phyloP scores from a whole-genome alignment of 2,888 invertebrate species.

The Hirtodrosophila histrioides region DNA sequence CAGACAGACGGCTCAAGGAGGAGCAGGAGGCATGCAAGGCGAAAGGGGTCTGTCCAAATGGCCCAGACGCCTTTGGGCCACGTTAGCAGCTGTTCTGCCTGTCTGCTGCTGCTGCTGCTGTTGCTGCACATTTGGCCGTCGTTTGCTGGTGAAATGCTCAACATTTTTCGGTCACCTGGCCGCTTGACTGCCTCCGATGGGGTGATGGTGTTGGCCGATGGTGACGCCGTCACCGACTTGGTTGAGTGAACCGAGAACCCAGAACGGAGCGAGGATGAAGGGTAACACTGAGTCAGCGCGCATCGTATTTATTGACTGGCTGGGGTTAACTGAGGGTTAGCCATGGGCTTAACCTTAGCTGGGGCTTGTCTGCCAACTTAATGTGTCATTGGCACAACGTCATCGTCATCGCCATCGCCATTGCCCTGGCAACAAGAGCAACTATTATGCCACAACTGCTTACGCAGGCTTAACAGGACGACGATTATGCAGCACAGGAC shows the following conservation, averaged over 20 bases:
- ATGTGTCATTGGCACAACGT: conserved; percentile 65
- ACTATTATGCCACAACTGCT: neutral
- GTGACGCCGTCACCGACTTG: conserved; percentile 26
- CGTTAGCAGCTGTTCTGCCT: conserved; percentile 43
- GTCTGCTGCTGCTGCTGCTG: conserved; percentile 3
- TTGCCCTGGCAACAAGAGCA: conserved; percentile 25
- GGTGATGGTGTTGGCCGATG: conserved; percentile 31
- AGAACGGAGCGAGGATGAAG: neutral
- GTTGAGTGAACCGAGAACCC: conserved; percentile 41
- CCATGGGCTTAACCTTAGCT: conserved; percentile 29
- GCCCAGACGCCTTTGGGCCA: neutral
- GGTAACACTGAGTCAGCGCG: conserved; percentile 32
- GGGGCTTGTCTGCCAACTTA: conserved; percentile 39
- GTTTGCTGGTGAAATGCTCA: conserved; percentile 35
- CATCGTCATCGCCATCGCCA: conserved; percentile 27
- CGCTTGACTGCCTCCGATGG: conserved; percentile 36
- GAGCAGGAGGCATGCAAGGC: neutral
- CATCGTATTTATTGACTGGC: conserved; percentile 37
- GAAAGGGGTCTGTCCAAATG: conserved; percentile 4
- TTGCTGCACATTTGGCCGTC: conserved; percentile 29
- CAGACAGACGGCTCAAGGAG: conserved; percentile 1
- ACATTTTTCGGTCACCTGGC: conserved; percentile 55
- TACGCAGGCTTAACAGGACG: too few species aligned
- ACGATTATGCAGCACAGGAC: too few species aligned
- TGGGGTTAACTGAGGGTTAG: conserved; percentile 51